These are phyloP conservation scores for Antrozous pallidus DNA, from an alignment of 2,797 vertebrate species.

Conservation along the genomic window DNA sequence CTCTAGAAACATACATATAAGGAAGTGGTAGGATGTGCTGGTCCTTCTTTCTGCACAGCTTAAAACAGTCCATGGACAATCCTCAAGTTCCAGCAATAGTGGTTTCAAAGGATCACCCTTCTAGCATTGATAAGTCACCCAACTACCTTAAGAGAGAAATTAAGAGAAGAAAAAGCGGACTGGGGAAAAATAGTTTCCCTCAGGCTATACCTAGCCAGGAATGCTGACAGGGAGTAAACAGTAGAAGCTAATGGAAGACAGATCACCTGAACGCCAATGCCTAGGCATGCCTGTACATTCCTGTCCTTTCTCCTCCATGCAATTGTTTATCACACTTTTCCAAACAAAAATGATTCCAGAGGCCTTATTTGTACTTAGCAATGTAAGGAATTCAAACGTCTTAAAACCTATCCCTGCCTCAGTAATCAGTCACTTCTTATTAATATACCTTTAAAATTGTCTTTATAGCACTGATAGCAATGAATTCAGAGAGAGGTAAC, in stretches of 20 bases:
- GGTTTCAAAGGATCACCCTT: neutral
- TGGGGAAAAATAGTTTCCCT: neutral
- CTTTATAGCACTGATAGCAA: neutral
- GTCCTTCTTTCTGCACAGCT: neutral
- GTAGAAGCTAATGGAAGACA: neutral
- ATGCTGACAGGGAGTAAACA: neutral
- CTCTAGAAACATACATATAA: neutral
- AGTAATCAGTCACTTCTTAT: neutral
- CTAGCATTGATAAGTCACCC: neutral
- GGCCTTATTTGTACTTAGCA: neutral
- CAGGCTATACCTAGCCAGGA: neutral
- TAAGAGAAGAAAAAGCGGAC: neutral
- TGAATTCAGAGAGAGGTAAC: neutral
- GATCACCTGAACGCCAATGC: neutral
- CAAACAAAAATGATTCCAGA: neutral
- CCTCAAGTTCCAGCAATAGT: neutral
- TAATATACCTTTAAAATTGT: neutral
- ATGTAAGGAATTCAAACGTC: neutral
- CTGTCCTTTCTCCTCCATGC: neutral
- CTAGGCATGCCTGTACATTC: neutral
- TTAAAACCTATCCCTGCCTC: neutral
- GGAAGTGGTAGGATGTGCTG: neutral
- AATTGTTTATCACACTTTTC: neutral
- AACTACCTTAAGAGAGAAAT: neutral
- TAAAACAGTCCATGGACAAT: neutral